Evolutionary conservation across 2,888 invertebrate genomes (phyloP).

Genomic region (Seira ritae): DNA sequence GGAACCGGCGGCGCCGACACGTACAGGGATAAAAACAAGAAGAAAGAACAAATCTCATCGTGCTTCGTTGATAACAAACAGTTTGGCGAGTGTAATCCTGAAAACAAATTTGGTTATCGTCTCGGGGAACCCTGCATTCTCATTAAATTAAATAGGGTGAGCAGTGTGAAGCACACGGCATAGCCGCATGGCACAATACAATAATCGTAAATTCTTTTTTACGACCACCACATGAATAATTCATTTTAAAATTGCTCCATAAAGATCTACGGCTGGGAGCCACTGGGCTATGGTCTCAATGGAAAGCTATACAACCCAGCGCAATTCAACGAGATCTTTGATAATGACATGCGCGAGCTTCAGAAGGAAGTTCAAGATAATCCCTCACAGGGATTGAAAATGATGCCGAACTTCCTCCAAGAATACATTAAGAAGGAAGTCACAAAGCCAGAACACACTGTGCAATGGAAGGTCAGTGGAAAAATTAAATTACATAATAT

Average conservation of each 20-base stretch:
- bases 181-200: neutral
- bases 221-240: slow-evolving; percentile 60
- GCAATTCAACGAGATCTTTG: slow-evolving; percentile 44
- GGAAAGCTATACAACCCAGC: slow-evolving; percentile 80
- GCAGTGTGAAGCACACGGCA: neutral
- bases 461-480: neutral
- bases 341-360: slow-evolving; percentile 31
- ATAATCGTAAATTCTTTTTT: slow-evolving; percentile 74
- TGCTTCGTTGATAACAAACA: slow-evolving; percentile 22
- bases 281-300: slow-evolving; percentile 78
- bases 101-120: slow-evolving; percentile 90
- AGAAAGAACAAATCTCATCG: slow-evolving; percentile 73
- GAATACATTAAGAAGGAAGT: slow-evolving; percentile 46
- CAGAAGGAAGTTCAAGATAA: neutral
- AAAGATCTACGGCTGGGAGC: slow-evolving; percentile 93
- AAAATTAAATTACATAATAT: neutral
- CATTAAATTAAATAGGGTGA: slow-evolving; percentile 94
- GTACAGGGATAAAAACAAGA: slow-evolving; percentile 57
- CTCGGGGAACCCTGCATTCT: slow-evolving; percentile 95
- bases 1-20: slow-evolving; percentile 78
- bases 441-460: neutral
- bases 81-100: slow-evolving; percentile 85
- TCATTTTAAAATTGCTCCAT: slow-evolving; percentile 38
- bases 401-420: slow-evolving; percentile 56
- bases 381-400: slow-evolving; percentile 2